Percentiles rank a stretch among this genome's conserved stretches.
Conservation (phyloP, 2,888 invertebrate genomes). For the Hydroisotoma schaefferi region DNA sequence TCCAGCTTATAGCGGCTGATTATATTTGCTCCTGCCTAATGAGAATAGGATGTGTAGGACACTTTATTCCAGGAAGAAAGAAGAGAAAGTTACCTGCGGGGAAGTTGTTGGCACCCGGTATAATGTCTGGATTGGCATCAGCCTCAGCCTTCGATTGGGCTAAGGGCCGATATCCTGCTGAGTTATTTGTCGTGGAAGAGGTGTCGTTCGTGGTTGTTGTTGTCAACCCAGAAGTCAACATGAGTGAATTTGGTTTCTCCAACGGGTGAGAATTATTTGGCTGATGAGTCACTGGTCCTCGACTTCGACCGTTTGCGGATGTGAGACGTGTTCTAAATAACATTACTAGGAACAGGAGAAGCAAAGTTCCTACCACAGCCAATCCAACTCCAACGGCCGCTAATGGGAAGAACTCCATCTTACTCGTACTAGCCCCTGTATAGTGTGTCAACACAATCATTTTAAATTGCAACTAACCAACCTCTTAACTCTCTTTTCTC, state of each 20-base stretch:
- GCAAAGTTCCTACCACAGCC: conserved; percentile 47
- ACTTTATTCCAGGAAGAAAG: too few species aligned
- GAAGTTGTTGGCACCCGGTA: conserved; percentile 48
- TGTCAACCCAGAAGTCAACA: conserved; percentile 30
- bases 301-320: conserved; percentile 27
- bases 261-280: conserved; percentile 25
- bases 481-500: conserved; percentile 4
- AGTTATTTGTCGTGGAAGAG: conserved; percentile 33
- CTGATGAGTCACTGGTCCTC: conserved; percentile 7
- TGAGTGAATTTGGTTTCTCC: conserved; percentile 39
- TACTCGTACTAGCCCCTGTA: conserved; percentile 45
- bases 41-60: too few species aligned
- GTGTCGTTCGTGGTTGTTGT: conserved; percentile 31
- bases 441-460: conserved; percentile 20
- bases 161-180: conserved; percentile 41
- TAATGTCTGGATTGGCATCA: conserved; percentile 49
- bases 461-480: conserved; percentile 10
- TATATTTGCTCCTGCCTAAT: too few species aligned
- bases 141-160: conserved; percentile 44
- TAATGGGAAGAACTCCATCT: conserved; percentile 48
- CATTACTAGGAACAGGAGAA: conserved; percentile 46
- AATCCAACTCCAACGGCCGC: conserved; percentile 47
- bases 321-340: conserved; percentile 47
- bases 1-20: too few species aligned
- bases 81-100: conserved; percentile 46